These are phyloP conservation scores for Phallusia fumigata DNA, from an alignment of 23 tunicate genomes.

Conservation along the genomic window DNA sequence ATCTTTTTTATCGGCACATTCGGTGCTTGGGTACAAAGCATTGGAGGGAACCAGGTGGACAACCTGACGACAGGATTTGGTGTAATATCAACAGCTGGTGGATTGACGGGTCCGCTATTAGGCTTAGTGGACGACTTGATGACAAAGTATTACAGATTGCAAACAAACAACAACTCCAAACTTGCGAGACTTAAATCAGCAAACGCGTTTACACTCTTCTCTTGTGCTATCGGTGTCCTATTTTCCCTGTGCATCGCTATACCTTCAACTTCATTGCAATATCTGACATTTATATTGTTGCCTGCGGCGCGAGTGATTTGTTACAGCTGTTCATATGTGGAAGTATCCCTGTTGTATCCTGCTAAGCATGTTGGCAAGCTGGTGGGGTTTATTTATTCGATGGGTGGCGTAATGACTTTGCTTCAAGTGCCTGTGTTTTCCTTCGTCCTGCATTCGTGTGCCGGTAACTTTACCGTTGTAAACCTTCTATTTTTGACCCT, in stretches of 20 bases:
- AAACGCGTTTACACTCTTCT: background rate
- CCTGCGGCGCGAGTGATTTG: background rate
- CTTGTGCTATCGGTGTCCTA: background rate
- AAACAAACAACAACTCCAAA: background rate
- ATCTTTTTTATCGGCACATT: background rate
- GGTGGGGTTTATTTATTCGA: background rate
- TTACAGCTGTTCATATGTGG: background rate
- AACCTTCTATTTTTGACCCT: background rate
- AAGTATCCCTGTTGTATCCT: background rate
- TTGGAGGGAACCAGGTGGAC: background rate
- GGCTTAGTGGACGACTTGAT: constrained; percentile 3
- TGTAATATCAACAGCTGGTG: background rate
- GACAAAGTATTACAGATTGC: background rate
- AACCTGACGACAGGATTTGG: background rate
- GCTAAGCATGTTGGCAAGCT: background rate
- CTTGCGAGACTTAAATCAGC: background rate
- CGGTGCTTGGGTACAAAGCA: background rate
- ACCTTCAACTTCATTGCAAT: background rate
- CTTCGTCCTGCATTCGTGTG: background rate
- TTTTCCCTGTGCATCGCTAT: background rate
- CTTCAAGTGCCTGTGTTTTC: background rate
- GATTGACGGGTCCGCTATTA: background rate
- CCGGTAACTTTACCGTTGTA: background rate
- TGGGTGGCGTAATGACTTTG: background rate
- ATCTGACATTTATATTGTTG: background rate